Base-by-base conservation (phyloP, 2,888 invertebrate genomes). In the Trichacis sp. region DNA sequence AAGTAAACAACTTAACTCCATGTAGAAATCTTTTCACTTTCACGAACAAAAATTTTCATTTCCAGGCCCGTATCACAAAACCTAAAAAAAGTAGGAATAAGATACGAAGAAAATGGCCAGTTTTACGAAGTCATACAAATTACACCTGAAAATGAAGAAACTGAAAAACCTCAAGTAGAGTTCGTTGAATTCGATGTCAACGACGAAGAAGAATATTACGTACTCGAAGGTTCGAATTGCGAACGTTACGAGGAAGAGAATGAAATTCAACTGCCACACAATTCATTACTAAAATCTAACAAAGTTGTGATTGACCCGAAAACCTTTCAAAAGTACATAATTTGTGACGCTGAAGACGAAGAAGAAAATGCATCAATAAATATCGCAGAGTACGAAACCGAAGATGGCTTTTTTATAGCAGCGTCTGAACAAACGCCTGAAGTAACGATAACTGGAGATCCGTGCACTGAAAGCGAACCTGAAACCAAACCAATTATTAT, bases 1-100 rank as follows among this genome's bases (percentile, higher is more conserved):
- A n/a, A 80, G 77, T 83, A 78, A 42, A 79, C 6, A 33, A 33
- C 29, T 9, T 6, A 29, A 29, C 9, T 9, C 29, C 29, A 29
- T 9, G 4, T 6, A 29, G 9, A 29, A 29, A 4, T 4, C 4
- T 9, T 6, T 6, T 29, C 9, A 6, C 29, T 4, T 29, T 6
- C 29, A 29, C 29, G 4, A 29, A 29, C 4, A 29, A 29, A 29
- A 24, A 24, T 24, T 24, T 24, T 5, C 24, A 24, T 24, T 24
- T 8, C 8, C 24, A 8, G 8, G 24, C 24, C 24, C 4, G 24
- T 5, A 8, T 24, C 8, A n/a, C 11, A 33, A 33, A 33, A 33
- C 6, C 5, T 11, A 33, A 43, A 19, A 2, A 6, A 19, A 19
- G 19, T 11, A 9, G 43, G 8, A 43, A 9, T 8, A 19, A 19